phyloP scores from a whole-genome alignment of 2,797 vertebrate species.

The Halcyon leucocephala region DNA sequence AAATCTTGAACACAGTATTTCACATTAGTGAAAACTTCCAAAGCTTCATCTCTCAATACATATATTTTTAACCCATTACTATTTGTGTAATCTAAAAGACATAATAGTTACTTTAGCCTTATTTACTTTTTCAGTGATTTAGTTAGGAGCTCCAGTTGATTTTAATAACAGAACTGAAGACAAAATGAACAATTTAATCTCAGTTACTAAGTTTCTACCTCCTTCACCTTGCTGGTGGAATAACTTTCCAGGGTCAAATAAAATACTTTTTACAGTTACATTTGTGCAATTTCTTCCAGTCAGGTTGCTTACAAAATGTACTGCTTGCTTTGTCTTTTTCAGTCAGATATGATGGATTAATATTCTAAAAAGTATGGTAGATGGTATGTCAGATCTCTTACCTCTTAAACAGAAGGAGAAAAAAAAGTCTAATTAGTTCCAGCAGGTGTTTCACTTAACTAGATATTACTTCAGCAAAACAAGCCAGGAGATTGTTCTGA shows the following conservation, averaged over 20 bases:
- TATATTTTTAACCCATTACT: not conserved
- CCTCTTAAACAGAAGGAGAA: not conserved
- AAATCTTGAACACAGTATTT: not conserved
- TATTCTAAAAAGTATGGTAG: not conserved
- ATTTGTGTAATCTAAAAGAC: not conserved
- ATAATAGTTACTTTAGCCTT: not conserved
- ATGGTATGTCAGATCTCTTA: not conserved
- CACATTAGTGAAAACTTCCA: not conserved
- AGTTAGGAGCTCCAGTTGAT: not conserved
- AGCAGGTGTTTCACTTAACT: not conserved
- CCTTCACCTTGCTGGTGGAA: not conserved
- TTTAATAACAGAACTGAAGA: not conserved
- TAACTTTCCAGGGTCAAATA: not conserved
- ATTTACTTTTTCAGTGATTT: not conserved
- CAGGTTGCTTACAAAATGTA: not conserved
- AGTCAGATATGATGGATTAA: not conserved
- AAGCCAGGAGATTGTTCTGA: not conserved
- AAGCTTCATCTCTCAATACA: not conserved
- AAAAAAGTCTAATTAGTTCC: not conserved
- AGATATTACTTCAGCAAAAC: not conserved
- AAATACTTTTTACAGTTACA: not conserved
- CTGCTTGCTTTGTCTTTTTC: not conserved
- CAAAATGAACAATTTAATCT: not conserved
- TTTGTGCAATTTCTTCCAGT: not conserved
- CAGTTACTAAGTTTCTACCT: not conserved